These are phyloP conservation scores for Halocaridina rubra DNA, from an alignment of 2,888 invertebrate species.

Conservation along the genomic window DNA sequence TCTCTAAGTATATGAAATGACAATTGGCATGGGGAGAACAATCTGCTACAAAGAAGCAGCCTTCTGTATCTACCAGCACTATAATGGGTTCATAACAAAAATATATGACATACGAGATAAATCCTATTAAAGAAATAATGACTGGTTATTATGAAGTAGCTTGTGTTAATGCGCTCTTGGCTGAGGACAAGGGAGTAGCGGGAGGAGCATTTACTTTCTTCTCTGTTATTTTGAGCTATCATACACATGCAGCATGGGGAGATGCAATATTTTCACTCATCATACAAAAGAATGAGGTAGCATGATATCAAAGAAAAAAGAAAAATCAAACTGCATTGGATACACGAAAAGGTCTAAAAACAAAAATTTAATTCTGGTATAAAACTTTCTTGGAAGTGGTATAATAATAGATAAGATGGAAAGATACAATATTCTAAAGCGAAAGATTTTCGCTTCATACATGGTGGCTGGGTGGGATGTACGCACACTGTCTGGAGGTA, in stretches of 20 bases:
- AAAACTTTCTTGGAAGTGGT: conserved; percentile 29
- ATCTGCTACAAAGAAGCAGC: conserved; percentile 11
- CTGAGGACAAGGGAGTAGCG: conserved; percentile 49
- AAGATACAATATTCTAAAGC: too few relatives aligned
- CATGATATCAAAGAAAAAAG: conserved; percentile 52
- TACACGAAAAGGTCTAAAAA: conserved; percentile 33
- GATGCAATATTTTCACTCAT: conserved; percentile 50
- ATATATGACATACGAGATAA: conserved; percentile 50
- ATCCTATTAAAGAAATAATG: conserved; percentile 51
- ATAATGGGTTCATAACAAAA: conserved; percentile 35
- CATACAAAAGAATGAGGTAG: conserved; percentile 57
- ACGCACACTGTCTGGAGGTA: conserved; percentile 45
- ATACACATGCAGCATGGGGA: conserved; percentile 56
- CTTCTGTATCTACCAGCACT: conserved; percentile 27
- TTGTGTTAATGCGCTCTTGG: conserved; percentile 56
- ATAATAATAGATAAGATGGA: conserved; percentile 23
- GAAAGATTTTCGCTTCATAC: too few relatives aligned
- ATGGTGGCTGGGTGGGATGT: conserved; percentile 41
- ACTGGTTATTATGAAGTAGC: conserved; percentile 60
- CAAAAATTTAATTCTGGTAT: conserved; percentile 31
- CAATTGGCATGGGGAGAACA: conserved; percentile 27
- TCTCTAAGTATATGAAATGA: too few relatives aligned
- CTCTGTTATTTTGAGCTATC: conserved; percentile 46
- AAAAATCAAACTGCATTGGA: neutral
- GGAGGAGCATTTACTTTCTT: conserved; percentile 41